phyloP scores from a whole-genome alignment of 2,888 invertebrate genomes.

The Onthophagus sagittarius region DNA sequence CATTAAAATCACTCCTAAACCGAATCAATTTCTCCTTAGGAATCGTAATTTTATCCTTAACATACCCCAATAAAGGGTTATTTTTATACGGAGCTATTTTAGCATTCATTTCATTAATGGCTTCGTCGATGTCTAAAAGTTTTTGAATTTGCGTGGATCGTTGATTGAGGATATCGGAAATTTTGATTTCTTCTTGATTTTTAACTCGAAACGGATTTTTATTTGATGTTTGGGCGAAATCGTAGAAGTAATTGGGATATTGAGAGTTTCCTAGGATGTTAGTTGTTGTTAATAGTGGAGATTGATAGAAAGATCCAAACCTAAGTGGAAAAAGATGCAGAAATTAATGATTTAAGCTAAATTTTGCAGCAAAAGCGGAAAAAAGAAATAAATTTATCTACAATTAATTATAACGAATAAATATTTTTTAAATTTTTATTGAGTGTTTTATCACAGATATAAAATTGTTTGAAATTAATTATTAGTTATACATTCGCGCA shows the following conservation, averaged over 20 bases:
- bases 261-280: not conserved
- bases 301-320: not conserved
- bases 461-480: not conserved
- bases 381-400: not conserved
- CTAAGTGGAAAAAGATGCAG: not conserved
- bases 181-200: conserved; percentile 17
- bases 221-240: not conserved
- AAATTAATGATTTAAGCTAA: not conserved
- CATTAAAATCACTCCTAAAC: conserved; percentile 32
- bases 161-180: conserved; percentile 14
- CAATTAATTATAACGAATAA: not conserved
- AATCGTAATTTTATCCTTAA: conserved; percentile 40
- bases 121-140: conserved; percentile 8
- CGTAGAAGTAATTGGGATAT: not conserved
- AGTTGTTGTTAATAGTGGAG: not conserved
- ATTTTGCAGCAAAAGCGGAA: not conserved
- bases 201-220: not conserved
- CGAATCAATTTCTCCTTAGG: conserved; percentile 35
- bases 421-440: not conserved
- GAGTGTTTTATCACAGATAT: not conserved
- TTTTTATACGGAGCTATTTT: conserved; percentile 37
- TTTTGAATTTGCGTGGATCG: conserved; percentile 8
- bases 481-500: not conserved
- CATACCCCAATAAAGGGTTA: conserved; percentile 41
- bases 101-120: conserved; percentile 14